These are phyloP conservation scores for Apoda limacodes DNA, from an alignment of 2,888 invertebrate genomes.

Conservation along the genomic window DNA sequence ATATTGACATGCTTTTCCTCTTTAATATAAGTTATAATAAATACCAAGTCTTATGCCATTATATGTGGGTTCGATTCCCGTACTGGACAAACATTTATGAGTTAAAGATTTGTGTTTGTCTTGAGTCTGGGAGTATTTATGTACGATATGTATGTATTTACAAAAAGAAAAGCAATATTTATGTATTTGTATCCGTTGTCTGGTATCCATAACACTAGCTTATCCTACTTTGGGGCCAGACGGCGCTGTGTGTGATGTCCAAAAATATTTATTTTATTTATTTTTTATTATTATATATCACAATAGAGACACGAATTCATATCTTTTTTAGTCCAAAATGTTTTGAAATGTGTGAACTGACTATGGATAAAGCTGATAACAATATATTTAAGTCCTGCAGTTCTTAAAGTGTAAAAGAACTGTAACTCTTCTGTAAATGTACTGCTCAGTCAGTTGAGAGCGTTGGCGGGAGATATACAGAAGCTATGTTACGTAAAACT, in stretches of 20 bases:
- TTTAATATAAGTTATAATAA: too few species aligned
- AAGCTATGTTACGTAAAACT: too few species aligned
- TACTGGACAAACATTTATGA: too few species aligned
- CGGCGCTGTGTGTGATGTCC: too few species aligned
- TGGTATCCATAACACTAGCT: slow-evolving; percentile 1
- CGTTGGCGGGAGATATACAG: slow-evolving; percentile 54
- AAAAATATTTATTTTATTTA: not conserved
- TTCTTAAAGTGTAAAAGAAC: slow-evolving; percentile 6
- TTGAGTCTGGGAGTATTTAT: too few species aligned
- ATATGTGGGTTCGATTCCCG: slow-evolving; percentile 1
- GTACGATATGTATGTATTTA: too few species aligned
- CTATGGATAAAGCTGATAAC: slow-evolving; percentile 2
- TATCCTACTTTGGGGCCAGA: not conserved
- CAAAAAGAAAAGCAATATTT: too few species aligned
- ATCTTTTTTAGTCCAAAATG: not conserved
- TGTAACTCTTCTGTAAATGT: slow-evolving; percentile 7
- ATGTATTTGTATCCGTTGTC: too few species aligned
- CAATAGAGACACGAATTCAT: not conserved
- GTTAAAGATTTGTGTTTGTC: too few species aligned
- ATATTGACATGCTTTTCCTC: too few species aligned
- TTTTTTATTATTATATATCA: not conserved
- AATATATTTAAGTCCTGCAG: not conserved
- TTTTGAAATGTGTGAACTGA: slow-evolving; percentile 1
- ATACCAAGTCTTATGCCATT: not conserved
- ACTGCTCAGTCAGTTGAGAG: slow-evolving; percentile 21